These are phyloP conservation scores for Desmodus rotundus DNA, from an alignment of 2,113 vertebrate genomes.

Conservation along the genomic window DNA sequence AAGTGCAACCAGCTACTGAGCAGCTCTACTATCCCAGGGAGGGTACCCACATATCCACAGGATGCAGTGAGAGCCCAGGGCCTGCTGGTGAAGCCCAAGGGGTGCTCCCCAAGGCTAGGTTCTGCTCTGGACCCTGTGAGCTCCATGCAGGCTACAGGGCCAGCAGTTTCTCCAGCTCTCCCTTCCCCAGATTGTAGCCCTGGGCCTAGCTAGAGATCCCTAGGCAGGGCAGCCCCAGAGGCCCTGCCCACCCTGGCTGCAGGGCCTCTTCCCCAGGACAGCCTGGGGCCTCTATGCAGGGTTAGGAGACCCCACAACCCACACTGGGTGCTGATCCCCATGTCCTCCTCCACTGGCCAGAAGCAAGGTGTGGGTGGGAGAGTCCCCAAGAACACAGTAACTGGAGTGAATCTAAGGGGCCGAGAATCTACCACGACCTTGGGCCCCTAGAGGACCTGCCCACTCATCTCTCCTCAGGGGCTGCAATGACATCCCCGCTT, in stretches of 20 bases:
- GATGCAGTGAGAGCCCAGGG: not conserved
- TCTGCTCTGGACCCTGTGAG: not conserved
- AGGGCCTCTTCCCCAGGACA: not conserved
- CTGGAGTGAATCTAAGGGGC: not conserved
- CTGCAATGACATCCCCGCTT: not conserved
- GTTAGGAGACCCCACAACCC: not conserved
- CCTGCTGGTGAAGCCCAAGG: too few relatives aligned
- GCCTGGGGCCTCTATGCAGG: not conserved
- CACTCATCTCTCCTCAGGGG: not conserved
- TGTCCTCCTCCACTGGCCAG: rapidly evolving
- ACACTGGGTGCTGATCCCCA: too few relatives aligned
- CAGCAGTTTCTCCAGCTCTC: not conserved
- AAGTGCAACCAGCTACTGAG: not conserved
- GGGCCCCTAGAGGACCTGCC: not conserved
- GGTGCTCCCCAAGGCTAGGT: not conserved
- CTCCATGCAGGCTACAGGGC: not conserved
- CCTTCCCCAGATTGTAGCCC: not conserved
- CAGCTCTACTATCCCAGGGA: not conserved
- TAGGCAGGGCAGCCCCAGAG: not conserved
- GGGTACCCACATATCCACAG: not conserved
- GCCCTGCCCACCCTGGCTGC: not conserved
- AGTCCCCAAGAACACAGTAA: too few relatives aligned
- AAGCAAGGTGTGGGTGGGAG: too few relatives aligned
- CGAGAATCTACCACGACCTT: not conserved
- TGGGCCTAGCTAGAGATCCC: not conserved